Evolutionary conservation across 2,113 vertebrate species (phyloP).

Genomic region (Nibea albiflora): DNA sequence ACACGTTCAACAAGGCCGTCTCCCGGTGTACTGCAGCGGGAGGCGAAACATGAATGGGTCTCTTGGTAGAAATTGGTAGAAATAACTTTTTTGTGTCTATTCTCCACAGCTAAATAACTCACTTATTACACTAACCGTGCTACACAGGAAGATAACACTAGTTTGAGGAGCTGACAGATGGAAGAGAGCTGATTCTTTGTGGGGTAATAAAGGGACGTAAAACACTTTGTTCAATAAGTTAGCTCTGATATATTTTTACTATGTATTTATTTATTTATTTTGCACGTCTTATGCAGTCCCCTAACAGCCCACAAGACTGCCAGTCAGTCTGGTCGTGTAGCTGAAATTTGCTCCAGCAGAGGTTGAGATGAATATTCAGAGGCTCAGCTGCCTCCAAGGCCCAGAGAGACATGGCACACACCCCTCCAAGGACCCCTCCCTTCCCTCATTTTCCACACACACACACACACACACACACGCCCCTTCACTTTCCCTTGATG

Average conservation of each 20-base stretch:
- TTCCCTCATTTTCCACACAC: neutral
- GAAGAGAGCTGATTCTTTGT: constrained; percentile 35
- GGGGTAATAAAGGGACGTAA: constrained; percentile 52
- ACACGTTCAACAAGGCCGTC: constrained; percentile 39
- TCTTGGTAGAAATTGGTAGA: constrained; percentile 60
- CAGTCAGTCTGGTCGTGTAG: constrained; percentile 53
- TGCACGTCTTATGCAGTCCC: constrained; percentile 38
- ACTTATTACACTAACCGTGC: constrained; percentile 54
- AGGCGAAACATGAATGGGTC: constrained; percentile 40
- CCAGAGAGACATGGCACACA: constrained; percentile 53
- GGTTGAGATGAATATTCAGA: constrained; percentile 77
- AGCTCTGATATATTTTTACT: constrained; percentile 22
- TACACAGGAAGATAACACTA: constrained; percentile 49
- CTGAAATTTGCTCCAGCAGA: constrained; percentile 62
- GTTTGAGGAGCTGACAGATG: constrained; percentile 65
- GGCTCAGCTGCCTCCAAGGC: constrained; percentile 64
- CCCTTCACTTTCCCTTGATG: constrained; percentile 60
- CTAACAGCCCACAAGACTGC: constrained; percentile 30
- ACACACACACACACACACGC: constrained; percentile 15
- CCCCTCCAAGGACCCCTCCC: constrained; percentile 20
- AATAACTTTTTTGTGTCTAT: constrained; percentile 51
- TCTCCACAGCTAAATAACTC: constrained; percentile 67
- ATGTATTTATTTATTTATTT: no score
- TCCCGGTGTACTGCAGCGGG: constrained; percentile 32
- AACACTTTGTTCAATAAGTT: constrained; percentile 55